These are phyloP conservation scores for Trachymyrmex cornetzi DNA, from an alignment of 1,140 invertebrate species.

Conservation along the genomic window DNA sequence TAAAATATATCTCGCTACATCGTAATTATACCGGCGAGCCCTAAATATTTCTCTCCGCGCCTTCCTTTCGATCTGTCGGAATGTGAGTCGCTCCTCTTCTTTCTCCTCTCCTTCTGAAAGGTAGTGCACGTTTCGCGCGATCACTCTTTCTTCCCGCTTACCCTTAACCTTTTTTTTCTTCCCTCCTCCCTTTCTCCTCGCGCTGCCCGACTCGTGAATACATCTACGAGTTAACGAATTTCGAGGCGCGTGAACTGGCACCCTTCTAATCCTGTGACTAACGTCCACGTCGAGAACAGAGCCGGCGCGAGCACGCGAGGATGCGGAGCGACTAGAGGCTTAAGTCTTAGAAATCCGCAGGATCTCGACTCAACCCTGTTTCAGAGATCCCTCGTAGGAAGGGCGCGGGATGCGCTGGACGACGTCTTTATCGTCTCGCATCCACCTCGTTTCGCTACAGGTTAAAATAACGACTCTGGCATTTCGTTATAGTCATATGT, in stretches of 20 bases:
- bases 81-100: conserved; percentile 43
- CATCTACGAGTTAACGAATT: conserved; percentile 74
- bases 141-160: conserved; percentile 40
- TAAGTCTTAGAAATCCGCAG: conserved; percentile 60
- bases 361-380: conserved; percentile 33
- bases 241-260: conserved; percentile 52
- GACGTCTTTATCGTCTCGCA: conserved; percentile 51
- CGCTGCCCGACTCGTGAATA: conserved; percentile 26
- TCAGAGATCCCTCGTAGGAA: conserved; percentile 51
- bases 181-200: background rate
- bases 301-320: conserved; percentile 52
- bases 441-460: conserved; percentile 41
- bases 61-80: conserved; percentile 70
- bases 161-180: conserved; percentile 18
- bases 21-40: conserved; percentile 70
- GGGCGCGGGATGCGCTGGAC: conserved; percentile 13
- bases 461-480: conserved; percentile 66
- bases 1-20: conserved; percentile 71
- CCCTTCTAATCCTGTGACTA: conserved; percentile 78
- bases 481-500: conserved; percentile 69
- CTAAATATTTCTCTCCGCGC: conserved; percentile 70
- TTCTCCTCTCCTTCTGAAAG: conserved; percentile 30
- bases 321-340: conserved; percentile 39
- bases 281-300: conserved; percentile 58
- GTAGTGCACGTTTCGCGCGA: conserved; percentile 34